phyloP scores from a whole-genome alignment of 2,888 invertebrate genomes.

The Idaea dimidiata region DNA sequence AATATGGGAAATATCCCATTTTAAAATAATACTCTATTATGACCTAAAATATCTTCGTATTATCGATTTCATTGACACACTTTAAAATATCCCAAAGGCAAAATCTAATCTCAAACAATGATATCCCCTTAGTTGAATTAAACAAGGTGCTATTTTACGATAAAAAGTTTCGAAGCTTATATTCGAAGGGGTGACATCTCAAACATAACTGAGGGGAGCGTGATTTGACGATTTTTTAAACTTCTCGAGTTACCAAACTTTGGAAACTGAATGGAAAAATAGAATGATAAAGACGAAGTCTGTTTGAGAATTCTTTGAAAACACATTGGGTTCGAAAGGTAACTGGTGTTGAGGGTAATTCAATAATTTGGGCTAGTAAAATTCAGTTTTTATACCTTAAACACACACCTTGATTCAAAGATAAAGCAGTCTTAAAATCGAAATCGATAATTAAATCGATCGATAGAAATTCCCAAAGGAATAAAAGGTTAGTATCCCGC shows the following conservation, averaged over 20 bases:
- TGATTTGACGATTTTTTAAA: constrained; percentile 33
- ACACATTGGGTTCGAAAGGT: background rate
- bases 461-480: too few relatives aligned
- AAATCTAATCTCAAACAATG: constrained; percentile 16
- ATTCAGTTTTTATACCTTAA: too few relatives aligned
- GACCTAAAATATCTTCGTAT: background rate
- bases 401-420: too few relatives aligned
- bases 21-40: too few relatives aligned
- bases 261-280: constrained; percentile 2
- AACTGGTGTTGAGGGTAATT: too few relatives aligned
- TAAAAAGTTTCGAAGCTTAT: constrained; percentile 23
- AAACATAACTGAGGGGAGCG: constrained; percentile 25
- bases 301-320: background rate
- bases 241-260: constrained; percentile 21
- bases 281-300: constrained; percentile 1
- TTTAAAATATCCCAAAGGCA: constrained; percentile 8
- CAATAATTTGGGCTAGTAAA: too few relatives aligned
- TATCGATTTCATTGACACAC: background rate
- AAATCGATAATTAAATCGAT: too few relatives aligned
- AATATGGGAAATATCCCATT: too few relatives aligned
- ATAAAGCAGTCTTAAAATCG: too few relatives aligned
- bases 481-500: too few relatives aligned
- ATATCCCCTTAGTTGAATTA: constrained; percentile 25
- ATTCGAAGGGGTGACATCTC: constrained; percentile 18
- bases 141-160: constrained; percentile 34